These are phyloP conservation scores for Drosophila kokeensis DNA, from an alignment of 2,888 invertebrate genomes.

Conservation along the genomic window DNA sequence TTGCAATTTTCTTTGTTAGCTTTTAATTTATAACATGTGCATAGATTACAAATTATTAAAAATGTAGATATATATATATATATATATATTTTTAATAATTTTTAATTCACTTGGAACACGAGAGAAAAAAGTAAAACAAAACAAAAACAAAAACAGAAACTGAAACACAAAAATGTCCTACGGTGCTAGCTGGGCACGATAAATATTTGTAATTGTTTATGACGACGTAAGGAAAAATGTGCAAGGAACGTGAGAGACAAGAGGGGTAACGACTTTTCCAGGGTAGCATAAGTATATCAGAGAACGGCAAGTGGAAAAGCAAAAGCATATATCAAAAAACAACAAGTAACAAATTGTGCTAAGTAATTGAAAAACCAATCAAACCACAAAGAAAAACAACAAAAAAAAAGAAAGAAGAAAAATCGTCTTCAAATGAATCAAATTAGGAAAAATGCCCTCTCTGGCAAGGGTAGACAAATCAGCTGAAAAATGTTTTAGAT, in stretches of 20 bases:
- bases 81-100: constrained; percentile 21
- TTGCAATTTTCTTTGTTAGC: constrained; percentile 56
- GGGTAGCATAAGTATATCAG: background rate
- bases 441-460: background rate
- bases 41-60: too few relatives aligned
- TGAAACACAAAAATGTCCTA: constrained; percentile 36
- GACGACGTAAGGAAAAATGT: constrained; percentile 14
- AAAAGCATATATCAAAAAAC: constrained; percentile 31
- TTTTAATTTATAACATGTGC: constrained; percentile 38
- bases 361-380: constrained; percentile 20
- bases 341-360: constrained; percentile 29
- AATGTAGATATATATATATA: constrained; percentile 4
- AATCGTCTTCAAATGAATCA: background rate
- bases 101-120: constrained; percentile 33
- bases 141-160: constrained; percentile 12
- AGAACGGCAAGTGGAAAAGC: background rate
- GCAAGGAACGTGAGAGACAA: constrained; percentile 32
- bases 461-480: background rate
- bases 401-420: background rate
- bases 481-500: constrained; percentile 6
- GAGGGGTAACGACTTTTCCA: constrained; percentile 3
- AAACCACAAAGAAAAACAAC: background rate
- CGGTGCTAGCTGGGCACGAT: constrained; percentile 51
- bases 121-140: constrained; percentile 6
- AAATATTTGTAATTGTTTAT: constrained; percentile 40